Conservation (phyloP, 2,113 vertebrate species). For the Phalacrocorax carbo region DNA sequence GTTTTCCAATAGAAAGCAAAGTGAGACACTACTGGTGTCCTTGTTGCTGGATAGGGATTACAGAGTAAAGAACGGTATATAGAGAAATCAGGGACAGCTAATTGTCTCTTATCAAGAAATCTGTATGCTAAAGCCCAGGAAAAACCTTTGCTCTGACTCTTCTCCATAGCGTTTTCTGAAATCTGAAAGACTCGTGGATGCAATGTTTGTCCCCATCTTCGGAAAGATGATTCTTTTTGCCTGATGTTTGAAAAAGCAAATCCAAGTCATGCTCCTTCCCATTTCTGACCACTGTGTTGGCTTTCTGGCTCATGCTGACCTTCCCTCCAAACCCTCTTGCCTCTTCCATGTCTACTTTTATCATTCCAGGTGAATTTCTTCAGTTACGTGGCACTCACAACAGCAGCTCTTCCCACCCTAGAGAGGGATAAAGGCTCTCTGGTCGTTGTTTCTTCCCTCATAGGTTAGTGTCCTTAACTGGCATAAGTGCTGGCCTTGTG, state of each 20-base stretch:
- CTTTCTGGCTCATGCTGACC: neutral
- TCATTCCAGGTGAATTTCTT: constrained; percentile 85
- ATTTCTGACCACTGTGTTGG: neutral
- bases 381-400: constrained; percentile 83
- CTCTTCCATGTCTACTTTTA: neutral
- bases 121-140: neutral
- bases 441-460: constrained; percentile 83
- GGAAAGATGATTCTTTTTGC: neutral
- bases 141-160: neutral
- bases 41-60: neutral
- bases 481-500: neutral
- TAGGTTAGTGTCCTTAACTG: constrained; percentile 71
- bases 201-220: neutral
- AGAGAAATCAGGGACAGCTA: neutral
- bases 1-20: neutral
- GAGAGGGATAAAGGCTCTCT: constrained; percentile 79
- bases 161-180: neutral
- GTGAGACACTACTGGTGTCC: neutral
- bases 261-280: neutral
- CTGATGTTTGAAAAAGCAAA: neutral
- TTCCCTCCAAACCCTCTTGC: neutral
- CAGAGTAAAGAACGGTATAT: neutral
- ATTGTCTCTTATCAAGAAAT: neutral
- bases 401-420: constrained; percentile 77
- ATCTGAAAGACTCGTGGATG: neutral